These are phyloP conservation scores for Drosophila navojoa DNA, from an alignment of 1,140 invertebrate genomes.

Conservation along the genomic window DNA sequence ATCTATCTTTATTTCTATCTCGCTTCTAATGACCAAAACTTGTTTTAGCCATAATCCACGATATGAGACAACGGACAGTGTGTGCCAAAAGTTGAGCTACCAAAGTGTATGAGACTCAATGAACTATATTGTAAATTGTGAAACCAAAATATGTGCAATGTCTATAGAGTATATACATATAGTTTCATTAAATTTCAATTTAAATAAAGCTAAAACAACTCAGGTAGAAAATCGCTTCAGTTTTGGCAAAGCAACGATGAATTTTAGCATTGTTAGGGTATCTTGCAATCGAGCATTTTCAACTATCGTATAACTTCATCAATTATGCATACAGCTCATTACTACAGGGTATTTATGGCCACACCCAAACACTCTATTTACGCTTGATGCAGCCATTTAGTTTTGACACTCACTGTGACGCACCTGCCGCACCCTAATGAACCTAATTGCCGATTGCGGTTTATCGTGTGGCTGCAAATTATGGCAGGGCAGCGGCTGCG, in stretches of 20 bases:
- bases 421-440: conserved; percentile 40
- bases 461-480: conserved; percentile 71
- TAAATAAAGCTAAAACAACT: too few species aligned
- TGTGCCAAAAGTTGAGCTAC: conserved; percentile 3
- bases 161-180: neutral
- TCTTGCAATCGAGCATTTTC: neutral
- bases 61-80: conserved; percentile 48
- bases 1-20: conserved; percentile 45
- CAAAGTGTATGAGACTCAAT: neutral
- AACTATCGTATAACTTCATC: too few species aligned
- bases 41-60: conserved; percentile 57
- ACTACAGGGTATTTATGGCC: neutral
- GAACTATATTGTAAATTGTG: neutral
- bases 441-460: conserved; percentile 65
- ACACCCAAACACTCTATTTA: neutral
- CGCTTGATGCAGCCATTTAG: conserved; percentile 14
- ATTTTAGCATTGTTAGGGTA: neutral
- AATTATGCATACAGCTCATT: neutral
- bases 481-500: conserved; percentile 39
- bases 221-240: too few species aligned
- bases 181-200: too few species aligned
- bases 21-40: conserved; percentile 61
- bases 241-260: too few species aligned
- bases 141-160: neutral
- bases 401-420: conserved; percentile 20